These are phyloP conservation scores for Montipora sp. DNA, from an alignment of 64 coral and sea anemone species.

Conservation along the genomic window DNA sequence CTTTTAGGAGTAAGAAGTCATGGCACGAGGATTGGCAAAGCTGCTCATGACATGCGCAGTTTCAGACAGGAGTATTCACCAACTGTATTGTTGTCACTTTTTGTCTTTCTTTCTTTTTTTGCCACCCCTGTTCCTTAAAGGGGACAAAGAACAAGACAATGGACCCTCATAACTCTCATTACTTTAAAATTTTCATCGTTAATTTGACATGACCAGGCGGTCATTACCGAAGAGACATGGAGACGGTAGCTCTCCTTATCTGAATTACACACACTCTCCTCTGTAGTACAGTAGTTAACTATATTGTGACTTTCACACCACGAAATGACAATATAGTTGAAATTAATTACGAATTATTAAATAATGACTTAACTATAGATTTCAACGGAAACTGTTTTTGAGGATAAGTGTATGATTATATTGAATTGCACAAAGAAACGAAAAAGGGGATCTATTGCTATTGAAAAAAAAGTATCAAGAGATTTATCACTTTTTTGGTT, in stretches of 20 bases:
- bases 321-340: conserved; percentile 17
- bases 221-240: not conserved
- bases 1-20: not conserved
- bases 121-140: not conserved
- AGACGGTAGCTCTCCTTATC: not conserved
- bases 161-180: not conserved
- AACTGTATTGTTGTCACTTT: not conserved
- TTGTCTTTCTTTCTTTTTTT: not conserved
- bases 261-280: not conserved
- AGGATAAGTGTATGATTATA: not conserved
- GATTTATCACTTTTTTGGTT: not conserved
- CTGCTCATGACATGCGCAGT: no score
- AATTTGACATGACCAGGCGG: not conserved
- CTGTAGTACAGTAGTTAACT: conserved; percentile 25
- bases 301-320: conserved; percentile 23
- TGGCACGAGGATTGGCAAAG: not conserved
- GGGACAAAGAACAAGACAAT: not conserved
- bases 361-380: not conserved
- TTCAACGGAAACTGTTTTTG: not conserved
- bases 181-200: not conserved
- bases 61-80: no score
- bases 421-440: not conserved
- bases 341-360: conserved; percentile 19
- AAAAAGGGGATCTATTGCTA: not conserved
- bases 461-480: not conserved